Conservation (phyloP, 2,888 invertebrate genomes). For the Pelosia muscerda region DNA sequence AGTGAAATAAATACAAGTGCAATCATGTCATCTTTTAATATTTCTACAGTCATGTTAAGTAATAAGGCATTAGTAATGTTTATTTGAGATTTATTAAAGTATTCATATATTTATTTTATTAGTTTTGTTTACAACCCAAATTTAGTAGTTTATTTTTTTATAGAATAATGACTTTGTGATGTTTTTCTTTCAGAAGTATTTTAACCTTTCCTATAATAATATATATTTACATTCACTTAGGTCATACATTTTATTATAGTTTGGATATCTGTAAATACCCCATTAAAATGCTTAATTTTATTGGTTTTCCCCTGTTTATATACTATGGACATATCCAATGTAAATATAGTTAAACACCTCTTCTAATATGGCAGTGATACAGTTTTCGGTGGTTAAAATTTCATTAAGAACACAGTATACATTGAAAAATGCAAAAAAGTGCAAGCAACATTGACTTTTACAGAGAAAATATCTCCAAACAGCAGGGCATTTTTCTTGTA, state of each 20-base stretch:
- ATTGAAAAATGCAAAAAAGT: not conserved
- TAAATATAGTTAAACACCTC: not conserved
- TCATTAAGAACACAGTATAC: not conserved
- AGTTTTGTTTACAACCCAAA: not conserved
- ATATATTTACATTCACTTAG: not conserved
- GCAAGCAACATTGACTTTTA: not conserved
- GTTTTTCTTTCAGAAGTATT: too few species aligned
- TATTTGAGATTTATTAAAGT: conserved; percentile 14
- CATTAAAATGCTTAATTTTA: not conserved
- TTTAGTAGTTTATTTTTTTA: too few species aligned
- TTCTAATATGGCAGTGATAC: not conserved
- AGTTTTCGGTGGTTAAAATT: not conserved
- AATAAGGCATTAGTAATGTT: not conserved
- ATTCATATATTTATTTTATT: conserved; percentile 20
- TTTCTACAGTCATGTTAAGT: conserved; percentile 8
- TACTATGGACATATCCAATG: too few species aligned
- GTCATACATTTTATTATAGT: not conserved
- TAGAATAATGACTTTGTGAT: too few species aligned
- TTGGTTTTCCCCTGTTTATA: not conserved
- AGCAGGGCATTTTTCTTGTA: not conserved
- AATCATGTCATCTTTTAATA: conserved; percentile 54
- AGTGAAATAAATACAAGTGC: conserved; percentile 57
- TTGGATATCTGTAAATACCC: not conserved
- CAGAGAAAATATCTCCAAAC: not conserved
- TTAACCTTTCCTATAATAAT: not conserved